These are phyloP conservation scores for Eucidaris tribuloides DNA, from an alignment of 35 echinoderm and acorn worm species.

Conservation along the genomic window DNA sequence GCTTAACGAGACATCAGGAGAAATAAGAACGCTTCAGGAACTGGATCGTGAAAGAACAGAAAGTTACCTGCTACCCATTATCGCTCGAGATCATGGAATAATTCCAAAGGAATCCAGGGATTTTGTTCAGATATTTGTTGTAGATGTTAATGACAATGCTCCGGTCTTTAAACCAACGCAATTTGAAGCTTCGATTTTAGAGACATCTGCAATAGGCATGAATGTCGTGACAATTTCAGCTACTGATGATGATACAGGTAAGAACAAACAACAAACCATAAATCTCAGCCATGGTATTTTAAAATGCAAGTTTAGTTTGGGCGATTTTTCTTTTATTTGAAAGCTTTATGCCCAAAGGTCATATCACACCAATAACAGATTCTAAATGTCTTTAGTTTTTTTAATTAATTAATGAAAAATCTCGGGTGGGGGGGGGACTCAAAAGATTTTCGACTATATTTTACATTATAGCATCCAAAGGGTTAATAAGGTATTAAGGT, in stretches of 20 bases:
- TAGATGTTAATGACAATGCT: conserved; percentile 89
- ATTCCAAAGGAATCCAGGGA: conserved; percentile 60
- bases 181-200: conserved; percentile 56
- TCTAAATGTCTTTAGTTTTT: too few relatives aligned
- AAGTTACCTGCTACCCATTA: conserved; percentile 77
- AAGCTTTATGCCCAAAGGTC: too few relatives aligned
- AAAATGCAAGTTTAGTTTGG: too few relatives aligned
- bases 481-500: too few relatives aligned
- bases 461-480: too few relatives aligned
- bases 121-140: conserved; percentile 82
- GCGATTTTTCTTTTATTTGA: too few relatives aligned
- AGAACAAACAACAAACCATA: too few relatives aligned
- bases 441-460: too few relatives aligned
- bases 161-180: conserved; percentile 59
- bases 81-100: conserved; percentile 81
- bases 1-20: conserved; percentile 69
- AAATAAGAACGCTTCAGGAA: conserved; percentile 42
- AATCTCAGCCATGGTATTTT: too few relatives aligned
- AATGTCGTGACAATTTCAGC: conserved; percentile 82
- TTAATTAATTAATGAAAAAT: too few relatives aligned
- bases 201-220: conserved; percentile 29
- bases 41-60: conserved; percentile 74
- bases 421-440: too few relatives aligned
- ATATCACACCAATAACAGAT: too few relatives aligned
- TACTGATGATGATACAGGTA: conserved; percentile 90